phyloP scores from a whole-genome alignment of 2,113 vertebrate genomes.

The Acanthisitta chloris region DNA sequence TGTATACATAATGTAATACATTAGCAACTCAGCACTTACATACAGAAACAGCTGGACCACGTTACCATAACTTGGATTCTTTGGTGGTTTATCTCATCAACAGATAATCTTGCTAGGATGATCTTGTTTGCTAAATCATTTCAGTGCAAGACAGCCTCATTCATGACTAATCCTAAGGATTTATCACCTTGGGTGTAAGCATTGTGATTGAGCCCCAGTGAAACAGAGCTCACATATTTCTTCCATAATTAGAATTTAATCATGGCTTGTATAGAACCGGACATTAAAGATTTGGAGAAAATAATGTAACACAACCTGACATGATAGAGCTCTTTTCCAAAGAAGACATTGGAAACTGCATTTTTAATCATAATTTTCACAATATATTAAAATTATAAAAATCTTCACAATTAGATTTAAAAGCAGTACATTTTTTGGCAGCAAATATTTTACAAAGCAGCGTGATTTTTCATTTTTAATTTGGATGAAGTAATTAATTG shows the following conservation, averaged over 20 bases:
- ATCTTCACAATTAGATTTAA: not conserved
- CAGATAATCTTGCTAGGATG: not conserved
- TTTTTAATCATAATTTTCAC: not conserved
- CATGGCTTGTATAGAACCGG: not conserved
- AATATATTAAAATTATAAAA: not conserved
- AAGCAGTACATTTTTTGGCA: not conserved
- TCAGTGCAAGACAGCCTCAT: not conserved
- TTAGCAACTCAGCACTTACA: not conserved
- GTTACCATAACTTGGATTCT: not conserved
- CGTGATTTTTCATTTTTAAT: not conserved
- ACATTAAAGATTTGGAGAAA: not conserved
- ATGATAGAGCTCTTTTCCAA: not conserved
- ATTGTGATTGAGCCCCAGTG: not conserved
- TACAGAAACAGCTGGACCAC: not conserved
- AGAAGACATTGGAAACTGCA: not conserved
- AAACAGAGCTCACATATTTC: not conserved
- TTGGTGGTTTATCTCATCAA: not conserved
- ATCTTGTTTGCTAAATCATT: not conserved
- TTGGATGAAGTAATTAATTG: not conserved
- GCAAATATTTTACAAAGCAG: not conserved
- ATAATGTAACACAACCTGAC: not conserved
- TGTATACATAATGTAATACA: not conserved
- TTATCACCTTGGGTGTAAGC: not conserved
- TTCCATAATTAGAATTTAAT: not conserved
- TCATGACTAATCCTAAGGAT: not conserved